Evolutionary conservation across 2,888 invertebrate genomes (phyloP), one percentile per base, ranked within the genome.

Genomic region (Agrilus biguttatus): DNA sequence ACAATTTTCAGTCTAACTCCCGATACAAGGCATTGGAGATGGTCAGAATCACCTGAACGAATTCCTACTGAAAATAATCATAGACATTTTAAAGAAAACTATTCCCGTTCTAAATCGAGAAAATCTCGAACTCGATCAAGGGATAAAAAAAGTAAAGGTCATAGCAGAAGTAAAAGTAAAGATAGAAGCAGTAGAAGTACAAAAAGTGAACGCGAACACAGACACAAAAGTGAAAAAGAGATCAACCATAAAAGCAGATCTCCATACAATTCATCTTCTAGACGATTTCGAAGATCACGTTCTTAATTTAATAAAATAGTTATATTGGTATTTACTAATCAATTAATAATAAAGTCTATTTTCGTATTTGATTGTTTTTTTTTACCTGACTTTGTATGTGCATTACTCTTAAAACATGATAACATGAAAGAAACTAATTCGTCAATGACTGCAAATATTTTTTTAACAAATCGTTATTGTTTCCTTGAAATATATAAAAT

Each of bases 31-130:
- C 66, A 73, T 43, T 84, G 83, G 83, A 71, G 83, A 48, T 85
- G 84, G 84, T 84, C 84, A 1, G 80, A 82, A 57, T 83, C 83
- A 36, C 84, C 84, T 0, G 83, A 83, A 50, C 52, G 49, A 40
- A 38, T 52, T 43, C 45, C 51, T 47, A 41, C 28, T 5, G 10
- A 28, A 10, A 10, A 28, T 28, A 28, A 28, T 28, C 28, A 28
- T 10, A 28, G 10, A 28, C 28, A 28, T 28, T 28, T 10, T 10
- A 8, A 4, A 2, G 10, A 10, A 28, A 8, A 28, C 2, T 2
- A 28, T 28, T 10, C 28, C 3, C 28, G 10, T 28, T 28, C 28
- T 28, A 28, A 28, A 28, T 10, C 8, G 28, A 10, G 28, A n/a
- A 37, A 33, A 42, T 36, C 10, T 14, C n/a, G 19, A n/a, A 23